Conservation (phyloP, 2,797 vertebrate genomes). For the Thaleichthys pacificus region DNA sequence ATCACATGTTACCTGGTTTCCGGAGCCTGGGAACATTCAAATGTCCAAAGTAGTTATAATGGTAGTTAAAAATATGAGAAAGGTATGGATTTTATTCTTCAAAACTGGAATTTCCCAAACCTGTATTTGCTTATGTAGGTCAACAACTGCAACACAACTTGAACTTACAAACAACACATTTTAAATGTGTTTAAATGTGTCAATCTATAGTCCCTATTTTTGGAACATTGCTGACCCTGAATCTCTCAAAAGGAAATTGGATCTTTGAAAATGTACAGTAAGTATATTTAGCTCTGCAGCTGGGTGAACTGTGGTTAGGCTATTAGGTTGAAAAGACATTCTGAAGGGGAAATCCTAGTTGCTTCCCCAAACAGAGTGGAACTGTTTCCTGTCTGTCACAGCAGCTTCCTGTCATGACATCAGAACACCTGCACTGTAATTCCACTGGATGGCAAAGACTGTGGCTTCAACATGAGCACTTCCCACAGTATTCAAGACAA, state of each 20-base stretch:
- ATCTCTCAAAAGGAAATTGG: background rate
- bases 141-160: no score
- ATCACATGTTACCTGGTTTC: no score
- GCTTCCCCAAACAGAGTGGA: background rate
- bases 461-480: background rate
- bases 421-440: background rate
- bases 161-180: no score
- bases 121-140: no score
- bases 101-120: no score
- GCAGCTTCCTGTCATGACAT: conserved; percentile 17
- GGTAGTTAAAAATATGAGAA: no score
- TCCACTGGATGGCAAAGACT: background rate
- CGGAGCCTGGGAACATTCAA: no score
- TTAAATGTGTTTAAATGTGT: no score
- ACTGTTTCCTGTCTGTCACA: conserved; percentile 6
- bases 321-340: background rate
- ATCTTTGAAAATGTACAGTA: background rate
- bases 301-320: background rate
- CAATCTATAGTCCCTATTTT: no score
- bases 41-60: no score
- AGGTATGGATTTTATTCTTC: no score
- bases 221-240: background rate
- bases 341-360: background rate
- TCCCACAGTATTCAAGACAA: background rate
- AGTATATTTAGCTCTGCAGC: background rate